A percentile compares a stretch with the other conserved stretches of the same genome.
Evolutionary conservation across 1,140 invertebrate species (phyloP).

Genomic region (Anoplolepis gracilipes): DNA sequence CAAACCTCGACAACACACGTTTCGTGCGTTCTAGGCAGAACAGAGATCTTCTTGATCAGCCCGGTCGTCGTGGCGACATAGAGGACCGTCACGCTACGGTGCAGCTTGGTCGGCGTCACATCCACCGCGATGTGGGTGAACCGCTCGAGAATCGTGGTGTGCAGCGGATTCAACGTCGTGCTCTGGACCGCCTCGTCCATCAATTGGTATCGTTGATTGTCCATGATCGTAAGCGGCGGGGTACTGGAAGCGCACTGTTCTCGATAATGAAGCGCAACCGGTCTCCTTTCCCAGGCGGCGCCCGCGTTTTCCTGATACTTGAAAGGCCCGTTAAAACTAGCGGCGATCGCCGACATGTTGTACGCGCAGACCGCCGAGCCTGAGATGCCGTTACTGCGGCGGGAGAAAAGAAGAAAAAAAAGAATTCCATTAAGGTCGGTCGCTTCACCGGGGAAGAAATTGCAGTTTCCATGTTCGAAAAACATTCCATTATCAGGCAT

Average conservation of each 20-base stretch:
- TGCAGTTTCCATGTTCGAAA: neutral
- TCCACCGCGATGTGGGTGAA: constrained; percentile 94
- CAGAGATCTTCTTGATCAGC: constrained; percentile 92
- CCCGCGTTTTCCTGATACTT: constrained; percentile 92
- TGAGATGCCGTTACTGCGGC: constrained; percentile 93
- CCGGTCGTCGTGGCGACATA: constrained; percentile 93
- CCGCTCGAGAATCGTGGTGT: constrained; percentile 89
- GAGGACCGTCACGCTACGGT: constrained; percentile 89
- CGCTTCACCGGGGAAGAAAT: neutral
- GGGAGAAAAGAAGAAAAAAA: neutral
- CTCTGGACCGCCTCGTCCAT: constrained; percentile 95
- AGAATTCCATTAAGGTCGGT: constrained; percentile 8
- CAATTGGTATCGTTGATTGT: constrained; percentile 93
- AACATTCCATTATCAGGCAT: neutral
- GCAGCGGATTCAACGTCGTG: constrained; percentile 89
- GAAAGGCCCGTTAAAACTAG: constrained; percentile 95
- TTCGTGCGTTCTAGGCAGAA: constrained; percentile 89
- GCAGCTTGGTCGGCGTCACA: constrained; percentile 89
- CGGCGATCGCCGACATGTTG: constrained; percentile 93
- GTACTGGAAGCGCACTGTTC: constrained; percentile 83
- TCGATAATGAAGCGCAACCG: constrained; percentile 82
- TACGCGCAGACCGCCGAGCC: constrained; percentile 98
- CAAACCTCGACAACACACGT: constrained; percentile 95
- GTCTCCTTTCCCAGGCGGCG: constrained; percentile 91
- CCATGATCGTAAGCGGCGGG: constrained; percentile 85